Evolutionary conservation across 2,888 invertebrate genomes (phyloP).

Genomic region (Drosophila recens): DNA sequence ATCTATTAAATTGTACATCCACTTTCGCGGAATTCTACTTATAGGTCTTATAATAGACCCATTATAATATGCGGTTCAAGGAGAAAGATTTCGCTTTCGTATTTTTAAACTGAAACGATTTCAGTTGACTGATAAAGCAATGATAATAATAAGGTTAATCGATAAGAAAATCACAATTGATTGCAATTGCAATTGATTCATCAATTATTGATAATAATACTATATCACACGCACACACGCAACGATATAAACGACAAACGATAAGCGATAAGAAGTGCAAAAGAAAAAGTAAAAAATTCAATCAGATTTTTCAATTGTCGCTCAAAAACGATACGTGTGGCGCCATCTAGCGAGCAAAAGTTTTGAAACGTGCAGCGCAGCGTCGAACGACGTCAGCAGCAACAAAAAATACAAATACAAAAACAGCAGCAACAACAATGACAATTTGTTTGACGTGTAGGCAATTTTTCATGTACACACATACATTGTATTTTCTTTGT

Average conservation of each 20-base stretch:
- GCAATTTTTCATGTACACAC: slow-evolving; percentile 2
- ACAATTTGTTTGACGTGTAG: slow-evolving; percentile 12
- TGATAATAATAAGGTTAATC: slow-evolving; percentile 8
- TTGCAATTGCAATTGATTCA: slow-evolving; percentile 44
- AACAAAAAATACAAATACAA: neutral
- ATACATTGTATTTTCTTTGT: slow-evolving; percentile 2
- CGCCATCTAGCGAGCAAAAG: slow-evolving; percentile 55
- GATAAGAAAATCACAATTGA: slow-evolving; percentile 34
- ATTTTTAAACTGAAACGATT: slow-evolving; percentile 16
- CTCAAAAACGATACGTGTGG: slow-evolving; percentile 45
- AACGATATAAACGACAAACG: neutral
- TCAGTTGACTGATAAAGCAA: slow-evolving; percentile 11
- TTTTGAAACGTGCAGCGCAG: slow-evolving; percentile 18
- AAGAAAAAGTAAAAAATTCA: neutral
- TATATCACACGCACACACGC: neutral
- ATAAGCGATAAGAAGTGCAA: slow-evolving; percentile 11
- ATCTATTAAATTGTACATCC: slow-evolving; percentile 3
- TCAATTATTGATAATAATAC: slow-evolving; percentile 42
- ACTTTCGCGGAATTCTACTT: slow-evolving; percentile 43
- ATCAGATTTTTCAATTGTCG: slow-evolving; percentile 5
- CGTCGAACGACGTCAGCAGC: neutral
- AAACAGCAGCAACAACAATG: slow-evolving; percentile 8
- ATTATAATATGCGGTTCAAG: slow-evolving; percentile 3
- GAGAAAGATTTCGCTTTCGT: slow-evolving; percentile 7
- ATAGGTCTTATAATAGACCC: slow-evolving; percentile 4